Base-by-base conservation (phyloP, 2,797 vertebrate genomes). In the Acanthis flammea region DNA sequence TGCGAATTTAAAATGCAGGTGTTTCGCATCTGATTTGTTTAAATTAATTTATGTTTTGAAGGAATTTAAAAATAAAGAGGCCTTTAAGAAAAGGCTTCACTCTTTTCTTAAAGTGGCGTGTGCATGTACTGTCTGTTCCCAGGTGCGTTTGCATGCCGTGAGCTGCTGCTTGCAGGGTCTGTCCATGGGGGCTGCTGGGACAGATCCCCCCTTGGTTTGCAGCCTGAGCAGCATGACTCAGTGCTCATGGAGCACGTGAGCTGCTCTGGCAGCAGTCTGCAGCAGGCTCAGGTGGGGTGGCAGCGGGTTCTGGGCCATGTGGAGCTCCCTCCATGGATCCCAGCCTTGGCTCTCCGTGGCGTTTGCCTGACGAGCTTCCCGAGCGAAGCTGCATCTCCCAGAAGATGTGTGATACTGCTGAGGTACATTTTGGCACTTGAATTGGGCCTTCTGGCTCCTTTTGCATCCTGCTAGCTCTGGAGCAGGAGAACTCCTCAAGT, bases 11-110 rank as follows among this genome's bases (percentile, higher is more conserved):
- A 98, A 96, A 96, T 86, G 95, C 96, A 97, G 92, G 75, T 97
- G 97, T 76, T 98, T 97, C 96, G 96, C 96, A 97, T 98, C 97
- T 97, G 96, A 93, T 98, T 97, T 96, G 96, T 96, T 95, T 74
- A 94, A 96, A 90, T 96, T 87, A 97, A 96, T 94, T 97, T 78
- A 90, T 91, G 94, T 95, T 97, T 94, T 65, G 95, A 84, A 97
- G 95, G 88, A 97, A 71, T 92, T 95, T 35, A 91, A 96, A 94
- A 97, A 96, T 92, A 97, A 97, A 97, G 94, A 96, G 95, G 95
- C 95, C 95, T 96, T 97, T 92, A 95, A 96, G 95, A 94, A 97
- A 96, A 96, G 95, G 94, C 96, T 92, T 22, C 65, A 88, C 75
- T 81, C 95, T 94, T 96, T 96, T 96, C 80, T 92, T 95, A 95